Evolutionary conservation across 2,113 vertebrate genomes (phyloP), one percentile per base, ranked within the genome.

Genomic region (Acinonyx jubatus): DNA sequence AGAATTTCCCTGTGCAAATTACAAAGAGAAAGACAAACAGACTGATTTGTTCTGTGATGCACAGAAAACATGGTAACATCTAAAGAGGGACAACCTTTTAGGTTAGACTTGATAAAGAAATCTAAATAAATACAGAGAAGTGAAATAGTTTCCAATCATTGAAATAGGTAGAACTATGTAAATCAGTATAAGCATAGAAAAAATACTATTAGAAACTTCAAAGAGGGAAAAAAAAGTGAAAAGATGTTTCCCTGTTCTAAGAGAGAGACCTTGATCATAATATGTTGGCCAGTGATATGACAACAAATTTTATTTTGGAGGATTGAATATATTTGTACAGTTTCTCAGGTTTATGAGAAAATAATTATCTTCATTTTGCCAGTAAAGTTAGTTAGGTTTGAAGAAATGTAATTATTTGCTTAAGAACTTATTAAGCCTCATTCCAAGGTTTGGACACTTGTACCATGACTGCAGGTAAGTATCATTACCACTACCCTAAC

Each of bases 381-480:
- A 94, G 63, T 61, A 55, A 90, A 38, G 4, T 91, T 71, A 66
- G 21, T 23, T 84, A 93, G 36, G 65, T 91, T 91, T 96, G 45
- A 25, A 94, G 71, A 96, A 97, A 95, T 91, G 50, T 93, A 83
- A 87, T 82, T 93, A 93, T 96, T 92, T 94, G 63, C 38, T 94
- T 76, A 93, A 95, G 73, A 82, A 82, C 14, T 91, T 33, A 85
- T 88, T 95, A 96, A 93, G n/a, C 15, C 33, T 96, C 57, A 94
- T 76, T 87, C 68, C 31, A 87, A 93, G 69, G 38, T 94, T 85
- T 96, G 63, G 45, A 78, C 18, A 18, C 48, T 93, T 91, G 65
- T 48, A 90, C 31, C 87, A 4, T 61, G 66, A 89, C 21, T 91
- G 4, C 31, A 92, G 41, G 25, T 90, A 50, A 94, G 33, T 86